Evolutionary conservation across 2,888 invertebrate genomes (phyloP), one percentile per base, ranked within the genome.

Genomic region (Drosophila acutilabella): DNA sequence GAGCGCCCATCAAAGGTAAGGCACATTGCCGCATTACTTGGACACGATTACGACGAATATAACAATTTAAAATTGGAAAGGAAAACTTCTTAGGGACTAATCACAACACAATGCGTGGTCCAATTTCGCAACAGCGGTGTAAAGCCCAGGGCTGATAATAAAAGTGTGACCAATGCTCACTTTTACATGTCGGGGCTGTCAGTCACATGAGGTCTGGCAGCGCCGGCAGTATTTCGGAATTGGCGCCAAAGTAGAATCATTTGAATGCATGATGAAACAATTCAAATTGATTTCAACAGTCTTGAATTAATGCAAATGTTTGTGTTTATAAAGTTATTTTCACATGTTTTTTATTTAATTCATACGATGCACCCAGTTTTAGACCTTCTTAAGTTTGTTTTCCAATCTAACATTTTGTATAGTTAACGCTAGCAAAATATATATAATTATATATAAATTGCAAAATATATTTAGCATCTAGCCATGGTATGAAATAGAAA

Each of bases 11-110:
- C 71, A 84, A 88, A 71, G 59, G 62, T 73, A 73, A 72, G 70
- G 88, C 80, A 80, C 87, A 86, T 82, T 75, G 78, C 88, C 66
- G 81, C 92, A 91, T 91, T 71, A 89, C 91, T 91, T 80, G 48
- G 7, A 54, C 33, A 44, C 67, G 45, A 26, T 40, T 23, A 59
- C 38, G 42, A 64, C 33, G 42, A 47, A 36, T 47, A 52, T 18
- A 61, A 54, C 33, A 14, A 38, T 20, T 44, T 47, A 14, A 60
- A 64, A 26, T 51, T 44, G 44, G 41, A 64, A 52, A 64, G 16
- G n/a, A 62, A 50, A 57, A 57, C 38, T 41, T 56, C 73, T 64
- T 30, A 50, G 42, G 36, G 10, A 75, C 78, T 78, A 78, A 78
- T 78, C 74, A 69, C 78, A 78, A 76, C 74, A 74, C 65, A 66